phyloP scores from a whole-genome alignment of 2,888 invertebrate species.

The Phengaris alcon region DNA sequence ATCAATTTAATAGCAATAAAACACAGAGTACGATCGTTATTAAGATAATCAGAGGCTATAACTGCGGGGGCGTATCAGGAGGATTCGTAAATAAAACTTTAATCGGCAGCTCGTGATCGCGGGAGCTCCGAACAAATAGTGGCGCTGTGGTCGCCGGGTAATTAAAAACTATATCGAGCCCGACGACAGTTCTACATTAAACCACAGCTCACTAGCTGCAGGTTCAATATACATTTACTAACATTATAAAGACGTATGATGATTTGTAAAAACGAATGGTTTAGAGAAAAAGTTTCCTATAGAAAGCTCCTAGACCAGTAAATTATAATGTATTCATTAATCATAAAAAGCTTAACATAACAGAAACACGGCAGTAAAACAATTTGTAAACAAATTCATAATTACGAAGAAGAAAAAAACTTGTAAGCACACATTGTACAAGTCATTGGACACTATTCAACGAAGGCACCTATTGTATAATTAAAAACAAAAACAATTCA shows the following conservation, averaged over 20 bases:
- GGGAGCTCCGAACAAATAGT: constrained; percentile 68
- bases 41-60: constrained; percentile 42
- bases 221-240: not conserved
- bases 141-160: constrained; percentile 60
- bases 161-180: constrained; percentile 72
- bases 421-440: constrained; percentile 37
- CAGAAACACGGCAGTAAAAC: constrained; percentile 27
- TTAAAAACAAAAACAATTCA: constrained; percentile 43
- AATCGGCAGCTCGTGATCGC: constrained; percentile 58
- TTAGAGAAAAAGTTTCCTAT: not conserved
- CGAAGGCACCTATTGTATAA: constrained; percentile 46
- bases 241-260: no score
- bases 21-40: constrained; percentile 19
- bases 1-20: constrained; percentile 27
- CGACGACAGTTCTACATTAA: constrained; percentile 34
- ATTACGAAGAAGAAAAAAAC: constrained; percentile 15
- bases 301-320: not conserved
- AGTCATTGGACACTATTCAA: constrained; percentile 40
- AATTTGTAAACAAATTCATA: constrained; percentile 28
- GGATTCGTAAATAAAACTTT: constrained; percentile 62
- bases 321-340: not conserved
- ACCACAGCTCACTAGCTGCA: constrained; percentile 42
- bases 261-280: not conserved
- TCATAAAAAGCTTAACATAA: constrained; percentile 12
- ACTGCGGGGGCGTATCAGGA: constrained; percentile 35